A percentile compares a stretch with the other conserved stretches of the same genome.
Conservation (phyloP, 2,113 vertebrate species). For the Spizaetus ornatus region DNA sequence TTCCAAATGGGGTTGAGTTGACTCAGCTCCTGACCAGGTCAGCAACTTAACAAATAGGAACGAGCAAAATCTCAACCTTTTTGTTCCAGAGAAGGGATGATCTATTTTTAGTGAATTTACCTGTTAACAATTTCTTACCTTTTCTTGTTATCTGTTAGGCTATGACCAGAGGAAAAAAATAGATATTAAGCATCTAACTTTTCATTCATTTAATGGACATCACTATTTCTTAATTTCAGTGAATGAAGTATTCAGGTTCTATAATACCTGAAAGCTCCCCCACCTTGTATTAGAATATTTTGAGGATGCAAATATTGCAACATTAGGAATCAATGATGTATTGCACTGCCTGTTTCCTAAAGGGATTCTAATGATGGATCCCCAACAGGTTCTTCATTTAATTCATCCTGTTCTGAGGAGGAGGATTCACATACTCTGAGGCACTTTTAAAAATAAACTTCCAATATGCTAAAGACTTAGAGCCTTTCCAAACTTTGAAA, state of each 20-base stretch:
- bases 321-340: not conserved
- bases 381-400: not conserved
- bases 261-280: not conserved
- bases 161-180: not conserved
- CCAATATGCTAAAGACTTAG: not conserved
- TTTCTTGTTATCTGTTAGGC: not conserved
- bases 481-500: not conserved
- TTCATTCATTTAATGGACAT: not conserved
- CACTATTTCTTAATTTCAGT: not conserved
- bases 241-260: not conserved
- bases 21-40: not conserved
- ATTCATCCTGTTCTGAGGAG: slow-evolving; percentile 19
- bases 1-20: not conserved
- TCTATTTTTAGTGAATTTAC: not conserved
- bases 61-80: not conserved
- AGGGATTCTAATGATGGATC: not conserved
- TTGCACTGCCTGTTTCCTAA: not conserved
- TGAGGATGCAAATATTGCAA: not conserved
- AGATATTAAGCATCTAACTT: not conserved
- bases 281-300: not conserved
- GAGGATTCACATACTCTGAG: not conserved
- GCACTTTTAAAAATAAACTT: slow-evolving; percentile 28
- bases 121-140: not conserved
- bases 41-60: not conserved
- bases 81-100: not conserved